phyloP scores from a whole-genome alignment of 2,888 invertebrate species.

The Drosophila setosimentum region DNA sequence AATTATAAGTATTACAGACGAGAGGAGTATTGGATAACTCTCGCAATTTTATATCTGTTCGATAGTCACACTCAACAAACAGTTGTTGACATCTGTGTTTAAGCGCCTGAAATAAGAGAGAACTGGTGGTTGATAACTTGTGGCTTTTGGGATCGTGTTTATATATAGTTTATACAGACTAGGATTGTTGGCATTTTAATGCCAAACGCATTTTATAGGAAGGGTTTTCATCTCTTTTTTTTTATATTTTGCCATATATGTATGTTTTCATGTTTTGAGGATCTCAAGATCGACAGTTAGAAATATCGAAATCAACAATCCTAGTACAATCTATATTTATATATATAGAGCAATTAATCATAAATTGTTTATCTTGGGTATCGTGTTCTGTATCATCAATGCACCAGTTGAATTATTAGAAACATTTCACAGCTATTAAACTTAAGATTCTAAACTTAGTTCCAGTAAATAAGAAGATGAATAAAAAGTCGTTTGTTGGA shows the following conservation, averaged over 20 bases:
- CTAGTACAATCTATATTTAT: constrained; percentile 36
- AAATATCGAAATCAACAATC: constrained; percentile 39
- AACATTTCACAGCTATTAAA: constrained; percentile 47
- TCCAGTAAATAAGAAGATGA: constrained; percentile 10
- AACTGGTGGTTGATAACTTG: constrained; percentile 93
- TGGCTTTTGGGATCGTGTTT: constrained; percentile 86
- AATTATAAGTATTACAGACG: constrained; percentile 58
- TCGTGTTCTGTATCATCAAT: constrained; percentile 69
- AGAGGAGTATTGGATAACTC: constrained; percentile 56
- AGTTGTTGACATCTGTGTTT: constrained; percentile 76
- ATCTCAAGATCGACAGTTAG: constrained; percentile 7
- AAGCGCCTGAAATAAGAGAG: constrained; percentile 93
- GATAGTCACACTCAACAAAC: constrained; percentile 74
- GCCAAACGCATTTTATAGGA: background rate
- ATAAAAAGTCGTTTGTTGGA: constrained; percentile 55
- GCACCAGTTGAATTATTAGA: constrained; percentile 77
- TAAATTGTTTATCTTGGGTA: constrained; percentile 43
- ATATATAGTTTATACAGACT: constrained; percentile 40
- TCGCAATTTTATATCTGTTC: constrained; percentile 69
- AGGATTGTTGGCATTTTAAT: constrained; percentile 45
- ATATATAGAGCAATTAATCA: constrained; percentile 31
- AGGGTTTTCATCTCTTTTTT: background rate
- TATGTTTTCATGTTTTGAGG: background rate
- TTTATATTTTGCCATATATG: background rate
- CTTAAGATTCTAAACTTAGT: constrained; percentile 54